phyloP scores from a whole-genome alignment of 37 sponge, comb jelly and placozoan species.

The Amphimedon queenslandica region DNA sequence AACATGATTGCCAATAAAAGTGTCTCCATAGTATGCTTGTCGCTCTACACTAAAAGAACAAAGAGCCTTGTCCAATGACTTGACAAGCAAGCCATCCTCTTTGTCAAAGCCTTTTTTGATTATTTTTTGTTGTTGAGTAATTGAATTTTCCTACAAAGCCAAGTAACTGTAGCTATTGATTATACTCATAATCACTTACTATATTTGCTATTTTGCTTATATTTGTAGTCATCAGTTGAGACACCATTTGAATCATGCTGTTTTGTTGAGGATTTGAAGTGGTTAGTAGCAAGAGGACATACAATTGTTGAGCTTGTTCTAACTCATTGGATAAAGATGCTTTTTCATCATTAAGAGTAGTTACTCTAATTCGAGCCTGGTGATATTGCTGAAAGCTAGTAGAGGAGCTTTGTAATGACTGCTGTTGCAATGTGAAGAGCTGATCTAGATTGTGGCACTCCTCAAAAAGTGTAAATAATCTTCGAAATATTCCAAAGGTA shows the following conservation, averaged over 20 bases:
- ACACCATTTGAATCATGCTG: not conserved
- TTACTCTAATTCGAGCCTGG: too few relatives aligned
- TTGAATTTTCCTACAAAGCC: not conserved
- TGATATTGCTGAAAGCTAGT: too few relatives aligned
- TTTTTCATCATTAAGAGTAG: not conserved
- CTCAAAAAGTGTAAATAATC: too few relatives aligned
- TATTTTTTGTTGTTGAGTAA: not conserved
- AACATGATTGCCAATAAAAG: conserved; percentile 43
- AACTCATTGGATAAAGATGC: conserved; percentile 7
- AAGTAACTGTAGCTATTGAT: not conserved
- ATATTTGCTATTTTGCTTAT: not conserved
- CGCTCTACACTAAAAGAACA: conserved; percentile 2
- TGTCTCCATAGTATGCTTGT: conserved; percentile 35
- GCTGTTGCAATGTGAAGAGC: too few relatives aligned
- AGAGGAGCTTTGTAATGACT: too few relatives aligned
- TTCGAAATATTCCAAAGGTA: too few relatives aligned
- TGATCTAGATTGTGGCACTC: too few relatives aligned
- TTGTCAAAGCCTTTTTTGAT: not conserved
- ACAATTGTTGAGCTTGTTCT: conserved; percentile 1
- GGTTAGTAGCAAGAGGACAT: not conserved
- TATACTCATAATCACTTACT: not conserved
- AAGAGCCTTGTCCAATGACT: conserved; percentile 12
- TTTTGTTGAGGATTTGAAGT: not conserved
- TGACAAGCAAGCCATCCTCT: conserved; percentile 19
- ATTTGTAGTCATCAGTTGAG: not conserved